Evolutionary conservation across 2,113 vertebrate genomes (phyloP).

Genomic region (Polypterus senegalus): DNA sequence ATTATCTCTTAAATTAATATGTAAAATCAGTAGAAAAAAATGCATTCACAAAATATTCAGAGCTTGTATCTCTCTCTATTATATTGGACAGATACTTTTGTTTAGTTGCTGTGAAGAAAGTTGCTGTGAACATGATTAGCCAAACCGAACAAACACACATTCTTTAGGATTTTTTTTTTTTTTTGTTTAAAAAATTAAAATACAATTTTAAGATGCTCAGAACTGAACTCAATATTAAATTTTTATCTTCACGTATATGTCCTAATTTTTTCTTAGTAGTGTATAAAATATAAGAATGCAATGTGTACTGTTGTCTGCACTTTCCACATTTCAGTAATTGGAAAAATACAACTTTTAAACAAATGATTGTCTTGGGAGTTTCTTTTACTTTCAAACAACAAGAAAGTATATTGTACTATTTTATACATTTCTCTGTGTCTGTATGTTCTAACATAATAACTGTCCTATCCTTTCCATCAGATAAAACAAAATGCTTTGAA

Average conservation of each 20-base stretch:
- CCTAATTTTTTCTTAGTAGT: constrained; percentile 49
- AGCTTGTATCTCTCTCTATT: neutral
- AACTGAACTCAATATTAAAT: constrained; percentile 66
- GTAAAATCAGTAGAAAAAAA: constrained; percentile 8
- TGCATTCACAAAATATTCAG: constrained; percentile 1
- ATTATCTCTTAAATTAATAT: constrained; percentile 10
- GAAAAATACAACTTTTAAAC: constrained; percentile 43
- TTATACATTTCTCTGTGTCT: too few relatives aligned
- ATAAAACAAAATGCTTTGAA: too few relatives aligned
- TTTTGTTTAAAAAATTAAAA: constrained; percentile 45
- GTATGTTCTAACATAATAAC: too few relatives aligned
- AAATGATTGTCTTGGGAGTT: constrained; percentile 21
- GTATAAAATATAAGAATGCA: constrained; percentile 41
- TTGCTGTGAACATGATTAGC: constrained; percentile 24
- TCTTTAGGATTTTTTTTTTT: constrained; percentile 34
- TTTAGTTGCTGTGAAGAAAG: neutral
- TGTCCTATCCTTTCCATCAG: too few relatives aligned
- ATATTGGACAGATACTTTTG: constrained; percentile 2
- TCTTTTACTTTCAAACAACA: too few relatives aligned
- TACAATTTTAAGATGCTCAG: constrained; percentile 59
- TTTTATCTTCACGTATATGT: constrained; percentile 54
- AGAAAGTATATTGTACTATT: too few relatives aligned
- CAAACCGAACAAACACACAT: constrained; percentile 43
- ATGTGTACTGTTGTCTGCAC: constrained; percentile 54
- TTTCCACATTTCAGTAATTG: constrained; percentile 50